Base-by-base conservation (phyloP, 2,113 vertebrate genomes). In the Nestor notabilis region DNA sequence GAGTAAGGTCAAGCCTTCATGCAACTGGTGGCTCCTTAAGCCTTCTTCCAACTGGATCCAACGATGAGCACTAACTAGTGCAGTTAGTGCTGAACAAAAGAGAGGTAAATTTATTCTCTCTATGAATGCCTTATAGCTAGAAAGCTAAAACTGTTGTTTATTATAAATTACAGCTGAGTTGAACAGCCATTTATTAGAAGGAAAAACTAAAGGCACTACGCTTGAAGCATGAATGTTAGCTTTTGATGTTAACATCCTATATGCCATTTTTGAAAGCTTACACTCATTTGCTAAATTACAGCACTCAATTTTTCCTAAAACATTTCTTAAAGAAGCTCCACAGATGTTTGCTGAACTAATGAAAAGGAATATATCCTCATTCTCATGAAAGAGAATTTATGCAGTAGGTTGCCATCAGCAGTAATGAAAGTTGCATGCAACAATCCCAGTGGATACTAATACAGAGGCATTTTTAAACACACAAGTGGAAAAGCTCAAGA, bases 221-320 rank as follows among this genome's bases (percentile, higher is more conserved):
- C 39, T 84, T 68, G 41, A 43, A 82, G 74, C 31, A 53, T 94
- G 68, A 84, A 91, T 28, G n/a, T 84, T 94, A 95, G 79, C 75
- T 95, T 82, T 79, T 83, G 58, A 86, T 47, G 20, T 72, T 74
- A 91, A 89, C 68, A 84, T 65, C 55, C 53, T 87, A 81, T 87
- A 76, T 20, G 41, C 29, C 76, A 69, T 94, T 96, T 90, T 78
- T 89, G 75, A 90, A 87, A 87, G 68, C 64, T 91, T 90, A 70
- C 39, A 49, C 28, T 93, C 66, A 90, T 91, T 87, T 72, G 18
- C 60, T 63, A 91, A 89, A 72, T 91, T 87, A 72, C 47, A 93
- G 65, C 47, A 64, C 56, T 79, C 52, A 52, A 4, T 87, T 89
- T 63, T 68, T 66, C 44, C 50, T 72, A 83, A 88, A 83, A 80